Evolutionary conservation across 2,113 vertebrate genomes (phyloP), one percentile per base, ranked within the genome.

Genomic region (Eubucco bourcierii): DNA sequence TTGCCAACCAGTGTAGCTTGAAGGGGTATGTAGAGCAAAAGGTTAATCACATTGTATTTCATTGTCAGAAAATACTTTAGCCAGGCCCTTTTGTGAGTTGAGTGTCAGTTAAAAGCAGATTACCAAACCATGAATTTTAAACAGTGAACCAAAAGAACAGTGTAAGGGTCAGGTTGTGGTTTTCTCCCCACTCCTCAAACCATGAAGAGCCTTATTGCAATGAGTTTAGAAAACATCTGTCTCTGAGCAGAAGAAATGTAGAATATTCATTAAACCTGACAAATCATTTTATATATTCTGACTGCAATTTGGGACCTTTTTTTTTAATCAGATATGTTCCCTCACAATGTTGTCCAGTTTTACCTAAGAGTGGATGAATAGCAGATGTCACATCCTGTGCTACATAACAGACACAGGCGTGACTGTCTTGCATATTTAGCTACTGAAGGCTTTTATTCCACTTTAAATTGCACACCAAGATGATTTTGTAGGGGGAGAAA

Each of bases 21-120:
- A 67, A 50, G 37, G 27, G 13, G 23, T 21, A 67, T 60, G 37
- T 23, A 37, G 10, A 81, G 81, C 50, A 83, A 74, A 56, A 81
- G 34, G 55, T 92, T 90, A 90, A 88, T 93, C 65, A 50, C 34
- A 29, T 68, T 50, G 21, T 93, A 83, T 90, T 88, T 93, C 84
- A 93, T 87, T 94, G 84, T 80, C 92, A 89, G 50, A 73, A 76
- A 89, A 83, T 56, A 86, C 73, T 83, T 78, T 55, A 80, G 81
- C 5, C 8, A 67, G 34, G 46, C 18, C n/a, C 15, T 73, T 78
- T 89, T 12, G 1, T 78, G 60, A 77, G 29, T 9, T 53, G 39
- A 66, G n/a, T 56, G 37, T 83, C 63, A 84, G 81, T 80, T 81
- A 87, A 88, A 80, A 68, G 44, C 58, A 73, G 59, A 59, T 80